Evolutionary conservation across 2,888 invertebrate species (phyloP), one percentile per base, ranked within the genome.

Genomic region (Lymantria monacha): DNA sequence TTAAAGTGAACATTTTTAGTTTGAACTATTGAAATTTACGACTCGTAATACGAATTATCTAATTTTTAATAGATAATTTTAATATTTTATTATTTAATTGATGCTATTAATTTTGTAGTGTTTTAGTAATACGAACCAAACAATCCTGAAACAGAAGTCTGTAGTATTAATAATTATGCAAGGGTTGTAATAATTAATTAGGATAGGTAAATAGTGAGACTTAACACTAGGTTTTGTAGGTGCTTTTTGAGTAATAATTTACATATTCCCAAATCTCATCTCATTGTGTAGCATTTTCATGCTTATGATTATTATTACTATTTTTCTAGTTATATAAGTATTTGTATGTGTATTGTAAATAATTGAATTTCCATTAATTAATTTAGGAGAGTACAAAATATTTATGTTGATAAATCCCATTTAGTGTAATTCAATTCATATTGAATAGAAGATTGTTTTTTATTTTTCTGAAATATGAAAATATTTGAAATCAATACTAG

Each of bases 381-480:
- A 79, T 79, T 82, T 88, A 88, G 87, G 81, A 86, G 79, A 88
- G 89, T 89, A 89, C 89, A 89, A 89, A 89, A 81, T 84, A 85
- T 81, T 85, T 83, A 83, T 79, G 79, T 81, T 82, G 70, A 75
- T 70, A 69, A 76, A 77, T 72, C 71, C 70, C 70, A 76, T 67
- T 70, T 71, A 76, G 70, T 64, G 71, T 72, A 77, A 76, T 71
- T 74, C 60, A 77, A 76, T 71, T 74, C 61, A 63, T 69, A 66
- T 70, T 74, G 63, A 71, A 69, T 61, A 64, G 51, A 58, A 52
- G 45, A 46, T 59, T 44, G 49, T 55, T 51, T 38, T 51, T 52
- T 41, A 52, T 51, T 60, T 45, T 42, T 30, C 11, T 30, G 30
- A 51, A 48, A 45, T 57, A 46, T 15, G 47, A 15, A 48, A 46